Conservation (phyloP, 2,888 invertebrate genomes). For the Tetropium fuscum region DNA sequence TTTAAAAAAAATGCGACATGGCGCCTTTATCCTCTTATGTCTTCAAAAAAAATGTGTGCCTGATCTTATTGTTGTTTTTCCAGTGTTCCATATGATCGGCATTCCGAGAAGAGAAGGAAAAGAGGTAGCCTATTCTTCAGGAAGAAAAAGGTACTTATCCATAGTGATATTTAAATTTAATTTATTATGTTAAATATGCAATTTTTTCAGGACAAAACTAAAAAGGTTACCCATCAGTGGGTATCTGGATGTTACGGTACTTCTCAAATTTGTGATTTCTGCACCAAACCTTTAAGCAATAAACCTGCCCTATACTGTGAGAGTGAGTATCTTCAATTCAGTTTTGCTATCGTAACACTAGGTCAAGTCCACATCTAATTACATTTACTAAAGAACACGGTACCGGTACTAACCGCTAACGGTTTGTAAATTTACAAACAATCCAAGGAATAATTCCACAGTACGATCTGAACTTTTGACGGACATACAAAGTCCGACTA, state of each 20-base stretch:
- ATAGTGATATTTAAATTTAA: not conserved
- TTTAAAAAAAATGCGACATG: no score
- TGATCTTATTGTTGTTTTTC: slow-evolving; percentile 43
- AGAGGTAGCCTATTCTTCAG: slow-evolving; percentile 91
- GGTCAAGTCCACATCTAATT: not conserved
- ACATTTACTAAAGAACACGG: no score
- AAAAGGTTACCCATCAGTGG: slow-evolving; percentile 83
- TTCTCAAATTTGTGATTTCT: slow-evolving; percentile 81
- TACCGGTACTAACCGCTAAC: no score
- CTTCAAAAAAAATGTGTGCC: no score
- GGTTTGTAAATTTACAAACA: no score
- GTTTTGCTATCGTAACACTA: not conserved
- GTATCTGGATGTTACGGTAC: slow-evolving; percentile 74
- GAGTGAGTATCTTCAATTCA: slow-evolving; percentile 70
- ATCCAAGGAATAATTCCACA: no score
- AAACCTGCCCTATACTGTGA: slow-evolving; percentile 88
- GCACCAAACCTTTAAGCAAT: slow-evolving; percentile 81
- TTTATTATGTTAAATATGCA: not conserved
- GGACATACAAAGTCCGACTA: no score
- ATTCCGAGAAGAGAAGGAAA: slow-evolving; percentile 88
- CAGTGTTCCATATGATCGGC: slow-evolving; percentile 77
- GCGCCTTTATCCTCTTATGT: no score
- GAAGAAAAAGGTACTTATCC: slow-evolving; percentile 80
- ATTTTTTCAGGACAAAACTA: slow-evolving; percentile 76
- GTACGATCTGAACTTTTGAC: no score